These are phyloP conservation scores for Poecilia velifera DNA, from an alignment of 2,797 vertebrate species.

Conservation along the genomic window DNA sequence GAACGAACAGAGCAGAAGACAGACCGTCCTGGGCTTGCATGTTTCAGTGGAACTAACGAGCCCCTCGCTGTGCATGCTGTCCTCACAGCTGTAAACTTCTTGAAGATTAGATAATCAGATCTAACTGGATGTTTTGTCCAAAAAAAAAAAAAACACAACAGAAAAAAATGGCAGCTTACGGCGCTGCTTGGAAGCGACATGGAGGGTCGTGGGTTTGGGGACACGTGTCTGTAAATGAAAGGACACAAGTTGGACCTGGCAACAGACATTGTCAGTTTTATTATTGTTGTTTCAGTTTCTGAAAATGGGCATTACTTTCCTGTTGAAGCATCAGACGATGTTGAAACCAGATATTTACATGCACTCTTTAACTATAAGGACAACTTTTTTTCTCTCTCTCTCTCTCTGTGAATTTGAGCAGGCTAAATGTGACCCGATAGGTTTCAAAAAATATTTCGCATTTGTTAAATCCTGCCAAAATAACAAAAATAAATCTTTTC, in stretches of 20 bases:
- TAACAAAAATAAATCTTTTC: neutral
- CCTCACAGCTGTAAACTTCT: constrained; percentile 64
- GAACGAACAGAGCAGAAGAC: constrained; percentile 63
- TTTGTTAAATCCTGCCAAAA: neutral
- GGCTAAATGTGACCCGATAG: neutral
- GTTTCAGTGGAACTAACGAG: constrained; percentile 65
- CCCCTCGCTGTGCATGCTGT: constrained; percentile 47
- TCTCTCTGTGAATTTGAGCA: neutral
- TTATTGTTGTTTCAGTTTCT: neutral
- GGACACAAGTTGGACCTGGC: constrained; percentile 35
- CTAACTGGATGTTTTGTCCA: constrained; percentile 54
- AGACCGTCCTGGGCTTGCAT: constrained; percentile 69
- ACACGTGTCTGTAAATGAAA: constrained; percentile 38
- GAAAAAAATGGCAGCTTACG: constrained; percentile 16
- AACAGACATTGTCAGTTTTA: constrained; percentile 13
- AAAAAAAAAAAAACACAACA: neutral
- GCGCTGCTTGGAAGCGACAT: constrained; percentile 26
- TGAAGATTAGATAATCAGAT: constrained; percentile 52
- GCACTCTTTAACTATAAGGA: no score
- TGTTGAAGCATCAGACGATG: neutral
- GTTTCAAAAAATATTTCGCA: neutral
- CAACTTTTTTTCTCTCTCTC: neutral
- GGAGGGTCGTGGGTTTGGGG: constrained; percentile 6
- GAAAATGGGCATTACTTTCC: neutral
- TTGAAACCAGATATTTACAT: neutral